Evolutionary conservation across 2,797 vertebrate genomes (phyloP).

Genomic region (Sebastes baramenuke): DNA sequence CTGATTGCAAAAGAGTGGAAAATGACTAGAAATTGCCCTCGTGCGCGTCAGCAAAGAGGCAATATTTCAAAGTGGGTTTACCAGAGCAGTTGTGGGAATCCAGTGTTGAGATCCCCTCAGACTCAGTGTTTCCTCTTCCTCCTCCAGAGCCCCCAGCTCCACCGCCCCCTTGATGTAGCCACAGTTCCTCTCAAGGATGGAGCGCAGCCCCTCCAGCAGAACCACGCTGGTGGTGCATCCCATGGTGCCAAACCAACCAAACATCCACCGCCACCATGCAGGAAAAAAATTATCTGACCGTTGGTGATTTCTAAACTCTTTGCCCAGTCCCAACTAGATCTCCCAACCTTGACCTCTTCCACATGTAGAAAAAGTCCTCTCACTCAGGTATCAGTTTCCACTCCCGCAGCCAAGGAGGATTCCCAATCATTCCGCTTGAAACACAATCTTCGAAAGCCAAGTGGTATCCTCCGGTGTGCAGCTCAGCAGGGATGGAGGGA

Average conservation of each 20-base stretch:
- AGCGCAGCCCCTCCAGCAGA: conserved; percentile 91
- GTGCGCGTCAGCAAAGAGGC: not conserved
- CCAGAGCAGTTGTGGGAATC: conserved; percentile 85
- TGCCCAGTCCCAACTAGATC: conserved; percentile 1
- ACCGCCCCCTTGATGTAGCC: conserved; percentile 89
- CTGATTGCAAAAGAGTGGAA: not conserved
- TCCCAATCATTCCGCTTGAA: not conserved
- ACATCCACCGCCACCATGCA: conserved; percentile 71
- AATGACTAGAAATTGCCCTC: not conserved
- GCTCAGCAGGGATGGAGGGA: conserved; percentile 49
- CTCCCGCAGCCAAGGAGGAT: not conserved
- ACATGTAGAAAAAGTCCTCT: not conserved
- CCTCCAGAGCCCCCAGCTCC: conserved; percentile 85
- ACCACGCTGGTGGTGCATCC: conserved; percentile 94
- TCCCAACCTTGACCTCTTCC: conserved; percentile 1
- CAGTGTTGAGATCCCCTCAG: conserved; percentile 87
- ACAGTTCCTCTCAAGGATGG: conserved; percentile 92
- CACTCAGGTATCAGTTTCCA: not conserved
- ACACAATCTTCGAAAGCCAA: not conserved
- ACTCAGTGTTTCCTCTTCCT: conserved; percentile 83
- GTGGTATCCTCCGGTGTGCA: conserved; percentile 29
- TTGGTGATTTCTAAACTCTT: not conserved
- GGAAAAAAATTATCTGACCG: conserved; percentile 1
- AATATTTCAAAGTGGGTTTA: conserved; percentile 74
- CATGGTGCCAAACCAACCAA: conserved; percentile 81